A percentile compares a stretch with the other conserved stretches of the same genome.
Evolutionary conservation across 2,797 vertebrate species (phyloP).

Genomic region (Glossophaga mutica): DNA sequence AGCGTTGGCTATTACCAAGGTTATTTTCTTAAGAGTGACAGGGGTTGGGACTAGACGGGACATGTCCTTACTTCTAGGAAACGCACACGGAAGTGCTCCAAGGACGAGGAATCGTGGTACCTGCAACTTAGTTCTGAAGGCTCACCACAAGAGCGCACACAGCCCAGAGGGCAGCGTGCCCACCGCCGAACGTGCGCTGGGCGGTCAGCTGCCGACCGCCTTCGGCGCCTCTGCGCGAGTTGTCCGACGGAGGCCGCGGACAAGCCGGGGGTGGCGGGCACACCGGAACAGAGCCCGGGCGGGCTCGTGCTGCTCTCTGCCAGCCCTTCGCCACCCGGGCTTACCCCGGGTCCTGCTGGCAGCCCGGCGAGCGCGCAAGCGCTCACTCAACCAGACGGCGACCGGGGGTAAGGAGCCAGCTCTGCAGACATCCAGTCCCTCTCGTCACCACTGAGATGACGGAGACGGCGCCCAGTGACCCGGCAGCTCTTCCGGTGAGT

Average conservation of each 20-base stretch:
- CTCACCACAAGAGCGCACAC: neutral
- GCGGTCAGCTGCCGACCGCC: accelerated
- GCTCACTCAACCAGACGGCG: neutral
- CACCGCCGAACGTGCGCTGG: too few relatives aligned
- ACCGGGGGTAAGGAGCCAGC: too few relatives aligned
- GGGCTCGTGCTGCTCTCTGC: accelerated
- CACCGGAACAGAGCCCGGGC: accelerated
- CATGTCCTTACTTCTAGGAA: neutral
- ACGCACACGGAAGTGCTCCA: neutral
- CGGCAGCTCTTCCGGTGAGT: neutral
- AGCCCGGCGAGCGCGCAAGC: accelerated
- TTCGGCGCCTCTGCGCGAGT: accelerated
- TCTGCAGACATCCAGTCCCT: neutral
- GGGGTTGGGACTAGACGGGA: neutral
- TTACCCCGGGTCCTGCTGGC: accelerated
- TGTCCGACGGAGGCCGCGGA: neutral
- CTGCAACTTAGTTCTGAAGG: neutral
- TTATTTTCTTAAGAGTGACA: neutral
- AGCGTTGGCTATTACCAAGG: neutral
- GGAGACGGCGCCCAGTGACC: neutral
- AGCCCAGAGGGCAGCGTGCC: neutral
- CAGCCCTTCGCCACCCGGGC: neutral
- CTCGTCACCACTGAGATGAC: neutral
- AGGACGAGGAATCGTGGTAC: neutral
- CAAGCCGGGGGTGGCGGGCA: neutral